These are phyloP conservation scores for Xenopus laevis DNA, from an alignment of 2,113 vertebrate genomes.

Conservation along the genomic window DNA sequence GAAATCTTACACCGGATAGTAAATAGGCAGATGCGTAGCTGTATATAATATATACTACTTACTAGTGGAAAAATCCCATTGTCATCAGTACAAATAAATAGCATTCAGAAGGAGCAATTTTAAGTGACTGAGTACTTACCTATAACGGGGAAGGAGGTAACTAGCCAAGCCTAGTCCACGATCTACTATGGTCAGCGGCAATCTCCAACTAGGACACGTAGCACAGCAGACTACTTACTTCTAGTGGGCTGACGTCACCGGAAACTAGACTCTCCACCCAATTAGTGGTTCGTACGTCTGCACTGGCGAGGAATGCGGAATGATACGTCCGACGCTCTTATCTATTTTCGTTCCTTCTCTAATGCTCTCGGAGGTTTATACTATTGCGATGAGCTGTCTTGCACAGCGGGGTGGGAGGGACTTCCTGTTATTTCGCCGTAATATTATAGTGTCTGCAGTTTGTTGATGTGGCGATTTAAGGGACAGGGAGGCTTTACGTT, in stretches of 20 bases:
- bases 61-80: too few relatives aligned
- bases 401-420: neutral
- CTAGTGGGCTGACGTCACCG: slow-evolving; percentile 8
- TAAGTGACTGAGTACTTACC: neutral
- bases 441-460: too few relatives aligned
- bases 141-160: neutral
- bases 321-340: neutral
- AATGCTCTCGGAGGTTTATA: neutral
- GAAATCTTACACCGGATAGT: too few relatives aligned
- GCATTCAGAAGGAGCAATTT: too few relatives aligned
- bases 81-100: too few relatives aligned
- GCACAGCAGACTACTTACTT: neutral
- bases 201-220: slow-evolving; percentile 20
- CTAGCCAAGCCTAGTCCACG: too few relatives aligned
- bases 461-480: too few relatives aligned
- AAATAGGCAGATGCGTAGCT: too few relatives aligned
- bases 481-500: too few relatives aligned
- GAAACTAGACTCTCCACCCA: neutral
- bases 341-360: neutral
- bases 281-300: neutral
- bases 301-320: neutral
- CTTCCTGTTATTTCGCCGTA: neutral
- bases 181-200: too few relatives aligned
- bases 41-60: too few relatives aligned
- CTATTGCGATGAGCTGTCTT: neutral